Conservation (phyloP, 2,113 vertebrate genomes). For the Tinamus guttatus region DNA sequence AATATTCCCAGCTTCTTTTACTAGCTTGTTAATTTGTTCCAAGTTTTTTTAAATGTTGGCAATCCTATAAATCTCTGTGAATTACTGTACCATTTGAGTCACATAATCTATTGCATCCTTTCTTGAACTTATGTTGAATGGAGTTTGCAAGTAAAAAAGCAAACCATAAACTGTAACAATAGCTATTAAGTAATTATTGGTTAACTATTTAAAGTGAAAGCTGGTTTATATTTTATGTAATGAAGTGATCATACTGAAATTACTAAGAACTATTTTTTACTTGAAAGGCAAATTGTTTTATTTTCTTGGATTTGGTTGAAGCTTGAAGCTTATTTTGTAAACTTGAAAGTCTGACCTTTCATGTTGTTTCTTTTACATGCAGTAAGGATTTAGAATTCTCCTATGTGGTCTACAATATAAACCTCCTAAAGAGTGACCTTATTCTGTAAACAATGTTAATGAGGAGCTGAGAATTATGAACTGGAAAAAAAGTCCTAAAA, state of each 20-base stretch:
- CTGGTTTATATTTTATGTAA: background rate
- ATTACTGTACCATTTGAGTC: background rate
- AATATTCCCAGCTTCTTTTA: background rate
- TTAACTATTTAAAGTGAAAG: background rate
- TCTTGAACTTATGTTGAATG: background rate
- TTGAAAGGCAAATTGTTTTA: fast-evolving
- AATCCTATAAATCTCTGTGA: background rate
- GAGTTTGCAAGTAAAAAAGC: background rate
- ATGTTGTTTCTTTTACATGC: background rate
- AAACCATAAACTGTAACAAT: background rate
- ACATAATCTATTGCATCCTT: background rate
- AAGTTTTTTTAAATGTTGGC: background rate
- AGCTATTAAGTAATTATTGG: background rate
- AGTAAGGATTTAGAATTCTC: background rate
- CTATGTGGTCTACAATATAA: background rate
- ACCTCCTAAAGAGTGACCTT: background rate
- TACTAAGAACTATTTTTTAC: background rate
- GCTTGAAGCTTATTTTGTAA: background rate
- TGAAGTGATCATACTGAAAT: background rate
- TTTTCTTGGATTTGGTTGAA: background rate
- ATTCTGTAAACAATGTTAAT: background rate
- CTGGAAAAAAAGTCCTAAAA: background rate
- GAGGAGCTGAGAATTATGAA: background rate
- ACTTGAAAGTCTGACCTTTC: background rate
- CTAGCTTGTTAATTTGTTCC: background rate